Conservation (phyloP, 1,140 invertebrate genomes). For the Orius laevigatus region DNA sequence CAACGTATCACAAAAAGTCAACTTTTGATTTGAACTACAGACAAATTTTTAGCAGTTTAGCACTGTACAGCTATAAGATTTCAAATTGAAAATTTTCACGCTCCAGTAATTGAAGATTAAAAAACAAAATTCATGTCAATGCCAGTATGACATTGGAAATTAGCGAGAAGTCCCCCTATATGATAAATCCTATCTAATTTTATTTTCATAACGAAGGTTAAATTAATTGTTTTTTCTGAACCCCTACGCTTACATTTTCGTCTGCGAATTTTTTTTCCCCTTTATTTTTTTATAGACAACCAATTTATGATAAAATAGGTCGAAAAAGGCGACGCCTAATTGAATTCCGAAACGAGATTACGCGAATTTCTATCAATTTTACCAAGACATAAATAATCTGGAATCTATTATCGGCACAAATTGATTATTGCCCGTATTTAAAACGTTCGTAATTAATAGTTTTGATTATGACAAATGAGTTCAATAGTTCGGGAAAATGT, state of each 20-base stretch:
- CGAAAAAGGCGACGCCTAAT: background rate
- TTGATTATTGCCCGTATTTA: too few relatives aligned
- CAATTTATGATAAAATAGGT: background rate
- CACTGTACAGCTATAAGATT: too few relatives aligned
- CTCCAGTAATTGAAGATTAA: background rate
- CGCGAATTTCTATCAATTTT: too few relatives aligned
- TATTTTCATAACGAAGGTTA: constrained; percentile 3
- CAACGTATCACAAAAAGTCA: too few relatives aligned
- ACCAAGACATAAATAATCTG: too few relatives aligned
- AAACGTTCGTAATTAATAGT: too few relatives aligned
- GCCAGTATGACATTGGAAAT: background rate
- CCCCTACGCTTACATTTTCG: background rate
- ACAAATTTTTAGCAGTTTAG: too few relatives aligned
- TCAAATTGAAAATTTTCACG: background rate
- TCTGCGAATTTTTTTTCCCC: background rate
- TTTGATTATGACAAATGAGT: too few relatives aligned
- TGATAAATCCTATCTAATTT: background rate
- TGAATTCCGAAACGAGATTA: background rate
- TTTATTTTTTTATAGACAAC: too few relatives aligned
- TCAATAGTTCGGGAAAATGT: too few relatives aligned
- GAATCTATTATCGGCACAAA: too few relatives aligned
- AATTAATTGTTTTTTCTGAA: background rate
- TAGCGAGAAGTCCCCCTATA: constrained; percentile 1
- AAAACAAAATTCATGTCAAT: constrained; percentile 2
- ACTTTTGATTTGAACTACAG: too few relatives aligned